These are phyloP conservation scores for Setipinna tenuifilis DNA, from an alignment of 2,797 vertebrate species.

Conservation along the genomic window DNA sequence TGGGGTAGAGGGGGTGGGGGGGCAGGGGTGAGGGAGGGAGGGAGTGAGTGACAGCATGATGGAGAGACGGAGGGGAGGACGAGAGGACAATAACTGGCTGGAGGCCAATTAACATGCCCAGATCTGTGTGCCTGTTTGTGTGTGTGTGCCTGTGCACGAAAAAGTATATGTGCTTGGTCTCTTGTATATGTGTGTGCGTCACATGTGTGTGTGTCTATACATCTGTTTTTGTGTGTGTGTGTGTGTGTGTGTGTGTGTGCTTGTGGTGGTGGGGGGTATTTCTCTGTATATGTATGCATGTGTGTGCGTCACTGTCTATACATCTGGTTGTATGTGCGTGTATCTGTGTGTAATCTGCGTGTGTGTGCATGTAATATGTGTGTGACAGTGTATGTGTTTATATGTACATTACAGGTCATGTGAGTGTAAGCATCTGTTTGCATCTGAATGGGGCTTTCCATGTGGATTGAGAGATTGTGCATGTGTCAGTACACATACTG, in stretches of 20 bases:
- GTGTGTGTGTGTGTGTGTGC: background rate
- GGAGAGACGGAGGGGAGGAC: background rate
- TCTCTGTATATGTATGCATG: background rate
- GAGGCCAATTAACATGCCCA: constrained; percentile 55
- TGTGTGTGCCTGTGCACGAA: background rate
- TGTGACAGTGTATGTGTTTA: background rate
- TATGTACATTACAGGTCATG: too few species aligned
- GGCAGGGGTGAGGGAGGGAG: background rate
- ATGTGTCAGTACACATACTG: too few species aligned
- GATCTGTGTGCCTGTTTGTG: constrained; percentile 32
- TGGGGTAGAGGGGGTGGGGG: background rate
- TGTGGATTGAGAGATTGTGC: too few species aligned
- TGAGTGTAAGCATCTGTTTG: background rate
- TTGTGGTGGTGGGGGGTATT: background rate
- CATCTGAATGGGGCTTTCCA: too few species aligned
- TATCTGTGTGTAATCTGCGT: too few species aligned
- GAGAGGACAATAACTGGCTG: background rate
- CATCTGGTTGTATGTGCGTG: too few species aligned
- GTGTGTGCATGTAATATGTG: too few species aligned
- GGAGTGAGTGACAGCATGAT: background rate
- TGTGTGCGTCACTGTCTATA: too few species aligned
- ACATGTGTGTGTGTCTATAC: background rate
- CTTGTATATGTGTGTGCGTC: too few species aligned
- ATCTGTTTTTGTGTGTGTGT: background rate
- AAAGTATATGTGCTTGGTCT: too few species aligned